phyloP scores from a whole-genome alignment of 2,888 invertebrate genomes.

The Ceraclea dissimilis region DNA sequence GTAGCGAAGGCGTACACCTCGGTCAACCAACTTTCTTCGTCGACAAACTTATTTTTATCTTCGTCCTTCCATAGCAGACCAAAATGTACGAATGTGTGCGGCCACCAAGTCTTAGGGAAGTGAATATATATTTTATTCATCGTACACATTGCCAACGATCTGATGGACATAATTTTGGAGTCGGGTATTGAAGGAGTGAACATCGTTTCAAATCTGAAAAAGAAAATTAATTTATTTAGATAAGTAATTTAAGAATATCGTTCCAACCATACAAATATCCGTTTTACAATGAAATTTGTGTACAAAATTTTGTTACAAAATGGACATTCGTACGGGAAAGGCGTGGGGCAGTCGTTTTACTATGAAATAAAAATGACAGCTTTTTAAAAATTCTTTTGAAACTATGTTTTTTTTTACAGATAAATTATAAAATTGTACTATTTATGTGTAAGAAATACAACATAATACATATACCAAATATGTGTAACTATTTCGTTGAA shows the following conservation, averaged over 20 bases:
- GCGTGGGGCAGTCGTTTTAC: no score
- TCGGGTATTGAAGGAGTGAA: constrained; percentile 52
- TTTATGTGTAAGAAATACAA: no score
- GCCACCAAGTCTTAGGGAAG: constrained; percentile 62
- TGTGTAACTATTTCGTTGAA: no score
- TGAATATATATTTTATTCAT: constrained; percentile 64
- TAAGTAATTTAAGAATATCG: no score
- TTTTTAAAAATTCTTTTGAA: no score
- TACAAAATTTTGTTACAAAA: no score
- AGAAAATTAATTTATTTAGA: constrained; percentile 6
- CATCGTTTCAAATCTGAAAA: constrained; percentile 41
- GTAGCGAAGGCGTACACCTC: constrained; percentile 55
- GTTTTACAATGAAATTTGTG: no score
- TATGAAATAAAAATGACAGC: no score
- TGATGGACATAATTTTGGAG: constrained; percentile 49
- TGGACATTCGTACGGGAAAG: no score
- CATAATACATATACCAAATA: neutral
- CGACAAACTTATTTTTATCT: constrained; percentile 42
- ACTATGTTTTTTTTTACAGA: no score
- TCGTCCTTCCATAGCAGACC: constrained; percentile 50
- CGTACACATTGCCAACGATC: constrained; percentile 55
- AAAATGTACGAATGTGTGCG: constrained; percentile 39
- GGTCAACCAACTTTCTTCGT: constrained; percentile 50
- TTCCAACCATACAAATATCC: no score
- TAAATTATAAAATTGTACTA: no score